Evolutionary conservation across 1,140 invertebrate species (phyloP).

Genomic region (Pissodes strobi): DNA sequence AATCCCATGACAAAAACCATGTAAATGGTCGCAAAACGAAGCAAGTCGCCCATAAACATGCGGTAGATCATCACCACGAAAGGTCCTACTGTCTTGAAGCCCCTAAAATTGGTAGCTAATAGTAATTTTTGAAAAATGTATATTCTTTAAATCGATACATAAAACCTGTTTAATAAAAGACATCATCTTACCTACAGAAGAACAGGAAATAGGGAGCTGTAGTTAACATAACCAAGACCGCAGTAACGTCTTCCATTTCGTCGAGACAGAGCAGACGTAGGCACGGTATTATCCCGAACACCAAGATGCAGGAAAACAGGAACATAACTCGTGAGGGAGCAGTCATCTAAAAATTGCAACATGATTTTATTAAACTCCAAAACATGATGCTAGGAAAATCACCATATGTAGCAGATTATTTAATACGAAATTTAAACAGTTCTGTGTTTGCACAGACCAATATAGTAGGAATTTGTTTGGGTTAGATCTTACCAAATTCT

Average conservation of each 20-base stretch:
- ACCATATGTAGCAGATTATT: too few species aligned
- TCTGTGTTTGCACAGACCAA: too few species aligned
- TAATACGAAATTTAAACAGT: too few species aligned
- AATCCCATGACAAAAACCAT: constrained; percentile 97
- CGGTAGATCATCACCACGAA: constrained; percentile 99
- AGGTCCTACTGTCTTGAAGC: constrained; percentile 96
- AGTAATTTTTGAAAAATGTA: not conserved
- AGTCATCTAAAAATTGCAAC: constrained; percentile 67
- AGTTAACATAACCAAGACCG: constrained; percentile 92
- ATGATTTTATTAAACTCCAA: not conserved
- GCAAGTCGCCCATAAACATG: constrained; percentile 94
- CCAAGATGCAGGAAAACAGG: constrained; percentile 86
- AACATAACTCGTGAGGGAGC: constrained; percentile 92
- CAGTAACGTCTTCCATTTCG: constrained; percentile 86
- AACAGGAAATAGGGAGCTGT: constrained; percentile 98
- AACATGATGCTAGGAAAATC: not conserved
- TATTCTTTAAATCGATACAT: too few species aligned
- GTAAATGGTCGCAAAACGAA: constrained; percentile 95
- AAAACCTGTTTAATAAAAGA: not conserved
- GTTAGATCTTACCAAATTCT: constrained; percentile 74
- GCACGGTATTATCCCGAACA: constrained; percentile 77
- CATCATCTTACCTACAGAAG: constrained; percentile 80
- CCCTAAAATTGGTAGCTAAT: constrained; percentile 63
- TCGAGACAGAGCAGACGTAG: constrained; percentile 82
- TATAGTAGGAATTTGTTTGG: too few species aligned